A percentile compares a stretch with the other conserved stretches of the same genome.
These are phyloP conservation scores for Phyllotreta striolata DNA, from an alignment of 2,888 invertebrate species.

Conservation along the genomic window DNA sequence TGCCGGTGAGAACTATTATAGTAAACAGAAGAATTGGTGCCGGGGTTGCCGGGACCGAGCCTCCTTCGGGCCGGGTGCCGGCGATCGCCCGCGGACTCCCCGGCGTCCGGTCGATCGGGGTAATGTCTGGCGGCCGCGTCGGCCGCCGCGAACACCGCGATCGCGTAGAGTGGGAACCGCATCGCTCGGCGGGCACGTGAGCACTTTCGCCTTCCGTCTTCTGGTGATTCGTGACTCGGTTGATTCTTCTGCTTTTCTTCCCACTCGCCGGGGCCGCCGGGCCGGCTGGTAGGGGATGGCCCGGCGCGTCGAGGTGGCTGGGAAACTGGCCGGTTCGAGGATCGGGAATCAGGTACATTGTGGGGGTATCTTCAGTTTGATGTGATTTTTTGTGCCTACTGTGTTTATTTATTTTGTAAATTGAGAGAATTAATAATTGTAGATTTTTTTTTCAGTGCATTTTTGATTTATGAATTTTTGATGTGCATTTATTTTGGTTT, in stretches of 20 bases:
- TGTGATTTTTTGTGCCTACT: too few species aligned
- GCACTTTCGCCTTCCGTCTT: slow-evolving; percentile 43
- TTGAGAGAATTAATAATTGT: too few species aligned
- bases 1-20: not conserved
- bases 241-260: too few species aligned
- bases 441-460: too few species aligned
- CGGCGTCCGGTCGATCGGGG: slow-evolving; percentile 19
- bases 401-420: too few species aligned
- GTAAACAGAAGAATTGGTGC: not conserved
- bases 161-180: slow-evolving; percentile 25
- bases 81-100: not conserved
- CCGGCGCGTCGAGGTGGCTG: not conserved
- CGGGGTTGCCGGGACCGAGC: not conserved
- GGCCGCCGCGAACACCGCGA: slow-evolving; percentile 28
- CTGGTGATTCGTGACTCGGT: slow-evolving; percentile 32
- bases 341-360: too few species aligned
- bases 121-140: slow-evolving; percentile 16
- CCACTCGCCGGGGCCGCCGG: slow-evolving; percentile 32
- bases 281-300: slow-evolving; percentile 25
- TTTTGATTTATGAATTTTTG: too few species aligned
- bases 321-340: too few species aligned
- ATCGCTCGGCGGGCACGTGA: slow-evolving; percentile 39
- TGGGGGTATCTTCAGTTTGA: too few species aligned
- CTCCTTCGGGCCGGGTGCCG: not conserved
- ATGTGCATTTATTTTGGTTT: too few species aligned